phyloP scores from a whole-genome alignment of 2,113 vertebrate species.

The Ochotona curzoniae region DNA sequence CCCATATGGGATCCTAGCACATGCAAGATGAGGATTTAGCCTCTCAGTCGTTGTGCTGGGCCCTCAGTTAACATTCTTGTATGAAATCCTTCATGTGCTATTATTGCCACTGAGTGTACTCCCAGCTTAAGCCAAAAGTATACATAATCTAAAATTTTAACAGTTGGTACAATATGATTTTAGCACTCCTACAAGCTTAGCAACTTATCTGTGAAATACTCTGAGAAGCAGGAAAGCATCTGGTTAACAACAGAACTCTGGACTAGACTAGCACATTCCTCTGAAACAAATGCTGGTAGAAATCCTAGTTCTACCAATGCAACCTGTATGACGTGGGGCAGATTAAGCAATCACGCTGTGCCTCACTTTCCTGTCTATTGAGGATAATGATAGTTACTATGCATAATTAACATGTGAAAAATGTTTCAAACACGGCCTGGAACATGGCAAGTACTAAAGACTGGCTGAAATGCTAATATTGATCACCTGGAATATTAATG shows the following conservation, averaged over 20 bases:
- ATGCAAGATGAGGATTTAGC: too few relatives aligned
- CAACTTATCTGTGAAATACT: background rate
- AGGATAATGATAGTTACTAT: background rate
- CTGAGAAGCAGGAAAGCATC: background rate
- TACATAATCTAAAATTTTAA: constrained; percentile 25
- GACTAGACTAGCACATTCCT: background rate
- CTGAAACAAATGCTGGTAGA: background rate
- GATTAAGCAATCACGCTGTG: background rate
- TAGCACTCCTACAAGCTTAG: background rate
- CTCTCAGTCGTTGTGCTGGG: too few relatives aligned
- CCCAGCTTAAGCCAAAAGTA: background rate
- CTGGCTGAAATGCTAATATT: background rate
- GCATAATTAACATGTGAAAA: background rate
- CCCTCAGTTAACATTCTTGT: too few relatives aligned
- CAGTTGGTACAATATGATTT: background rate
- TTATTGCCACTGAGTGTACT: background rate
- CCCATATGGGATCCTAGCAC: too few relatives aligned
- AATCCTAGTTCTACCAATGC: background rate
- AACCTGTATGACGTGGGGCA: background rate
- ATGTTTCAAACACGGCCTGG: background rate
- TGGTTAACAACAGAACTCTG: background rate
- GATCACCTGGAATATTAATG: background rate
- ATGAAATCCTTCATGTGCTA: too few relatives aligned
- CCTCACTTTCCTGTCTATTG: background rate
- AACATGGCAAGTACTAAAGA: background rate